These are phyloP conservation scores for Hyposmocoma kahamanoa DNA, from an alignment of 1,140 invertebrate species.

Conservation along the genomic window DNA sequence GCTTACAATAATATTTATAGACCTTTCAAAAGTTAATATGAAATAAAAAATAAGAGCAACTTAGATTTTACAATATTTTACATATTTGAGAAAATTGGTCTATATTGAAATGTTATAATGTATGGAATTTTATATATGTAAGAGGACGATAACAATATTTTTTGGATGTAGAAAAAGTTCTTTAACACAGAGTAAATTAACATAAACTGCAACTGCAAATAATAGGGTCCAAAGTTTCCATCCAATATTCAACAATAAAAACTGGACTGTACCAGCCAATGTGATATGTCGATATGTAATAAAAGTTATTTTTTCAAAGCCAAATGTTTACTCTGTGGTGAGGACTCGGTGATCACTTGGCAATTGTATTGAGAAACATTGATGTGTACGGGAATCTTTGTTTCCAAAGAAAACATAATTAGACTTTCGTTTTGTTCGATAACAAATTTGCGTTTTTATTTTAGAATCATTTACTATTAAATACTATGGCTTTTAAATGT, in stretches of 20 bases:
- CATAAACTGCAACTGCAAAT: slow-evolving; percentile 38
- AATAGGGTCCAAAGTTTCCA: slow-evolving; percentile 68
- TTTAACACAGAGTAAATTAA: slow-evolving; percentile 53
- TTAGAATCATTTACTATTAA: neutral
- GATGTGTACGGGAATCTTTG: slow-evolving; percentile 70
- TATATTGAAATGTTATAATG: slow-evolving; percentile 62
- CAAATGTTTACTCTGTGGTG: slow-evolving; percentile 54
- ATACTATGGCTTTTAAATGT: slow-evolving; percentile 25
- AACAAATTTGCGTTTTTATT: slow-evolving; percentile 17
- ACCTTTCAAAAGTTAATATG: slow-evolving; percentile 42
- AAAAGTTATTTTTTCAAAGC: slow-evolving; percentile 32
- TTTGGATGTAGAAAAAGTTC: slow-evolving; percentile 38
- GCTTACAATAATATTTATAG: slow-evolving; percentile 28
- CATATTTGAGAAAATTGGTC: slow-evolving; percentile 47
- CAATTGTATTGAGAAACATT: slow-evolving; percentile 45
- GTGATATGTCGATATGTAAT: slow-evolving; percentile 45
- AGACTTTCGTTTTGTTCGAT: slow-evolving; percentile 27
- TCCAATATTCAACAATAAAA: slow-evolving; percentile 59
- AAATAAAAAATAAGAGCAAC: slow-evolving; percentile 29
- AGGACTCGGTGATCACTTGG: slow-evolving; percentile 35
- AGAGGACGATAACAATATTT: slow-evolving; percentile 44
- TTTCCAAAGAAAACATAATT: slow-evolving; percentile 67
- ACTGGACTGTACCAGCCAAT: slow-evolving; percentile 62
- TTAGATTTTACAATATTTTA: slow-evolving; percentile 42
- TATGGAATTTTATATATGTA: slow-evolving; percentile 61